Percentiles rank a stretch among this genome's conserved stretches.
Conservation (phyloP, 2,888 invertebrate species). For the Tortrix viridana region DNA sequence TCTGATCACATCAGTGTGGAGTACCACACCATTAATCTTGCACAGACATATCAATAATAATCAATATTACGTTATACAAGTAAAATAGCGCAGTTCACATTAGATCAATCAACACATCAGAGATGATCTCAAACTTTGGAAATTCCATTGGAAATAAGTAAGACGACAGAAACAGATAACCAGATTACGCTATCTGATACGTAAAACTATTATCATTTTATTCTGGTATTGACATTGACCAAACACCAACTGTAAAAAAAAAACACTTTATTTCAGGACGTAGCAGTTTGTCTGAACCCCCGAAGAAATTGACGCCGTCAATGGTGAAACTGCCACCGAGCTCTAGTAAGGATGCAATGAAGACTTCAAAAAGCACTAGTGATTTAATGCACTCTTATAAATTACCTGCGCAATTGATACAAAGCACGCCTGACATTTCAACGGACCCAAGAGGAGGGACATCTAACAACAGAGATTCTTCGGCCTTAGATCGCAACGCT, state of each 20-base stretch:
- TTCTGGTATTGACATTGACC: slow-evolving; percentile 22
- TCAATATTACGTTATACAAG: too few species aligned
- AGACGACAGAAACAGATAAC: slow-evolving; percentile 3
- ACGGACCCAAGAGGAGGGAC: slow-evolving; percentile 53
- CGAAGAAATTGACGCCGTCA: slow-evolving; percentile 56
- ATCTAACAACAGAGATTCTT: slow-evolving; percentile 25
- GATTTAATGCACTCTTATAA: slow-evolving; percentile 51
- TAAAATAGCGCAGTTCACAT: too few species aligned
- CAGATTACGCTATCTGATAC: slow-evolving; percentile 10
- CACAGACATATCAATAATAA: too few species aligned
- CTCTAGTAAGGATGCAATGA: slow-evolving; percentile 41
- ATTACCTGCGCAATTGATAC: slow-evolving; percentile 46
- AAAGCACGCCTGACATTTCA: slow-evolving; percentile 59
- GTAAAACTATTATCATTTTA: slow-evolving; percentile 12
- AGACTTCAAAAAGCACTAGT: slow-evolving; percentile 60
- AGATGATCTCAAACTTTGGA: not conserved
- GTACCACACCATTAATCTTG: too few species aligned
- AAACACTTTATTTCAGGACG: slow-evolving; percentile 51
- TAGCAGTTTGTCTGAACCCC: slow-evolving; percentile 47
- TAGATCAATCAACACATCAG: too few species aligned
- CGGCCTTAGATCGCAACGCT: slow-evolving; percentile 41
- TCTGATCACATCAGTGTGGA: too few species aligned
- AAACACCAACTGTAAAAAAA: slow-evolving; percentile 11
- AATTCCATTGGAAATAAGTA: not conserved
- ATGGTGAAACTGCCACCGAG: slow-evolving; percentile 52